phyloP scores from a whole-genome alignment of 2,888 invertebrate genomes.

The Mythimna vitellina region DNA sequence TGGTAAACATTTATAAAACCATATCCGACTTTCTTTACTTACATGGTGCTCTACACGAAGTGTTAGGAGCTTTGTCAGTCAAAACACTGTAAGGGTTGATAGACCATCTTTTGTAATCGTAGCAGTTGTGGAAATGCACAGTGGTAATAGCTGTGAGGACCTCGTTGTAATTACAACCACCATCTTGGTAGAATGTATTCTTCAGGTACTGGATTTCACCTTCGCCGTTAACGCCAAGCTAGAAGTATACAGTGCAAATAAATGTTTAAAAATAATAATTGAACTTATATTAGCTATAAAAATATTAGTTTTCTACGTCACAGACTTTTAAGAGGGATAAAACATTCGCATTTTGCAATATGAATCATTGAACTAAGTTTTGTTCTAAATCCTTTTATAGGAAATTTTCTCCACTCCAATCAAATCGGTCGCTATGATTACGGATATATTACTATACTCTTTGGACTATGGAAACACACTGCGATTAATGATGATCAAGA shows the following conservation, averaged over 20 bases:
- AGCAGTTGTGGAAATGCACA: slow-evolving; percentile 76
- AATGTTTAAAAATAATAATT: background rate
- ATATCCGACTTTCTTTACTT: slow-evolving; percentile 19
- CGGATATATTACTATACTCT: too few species aligned
- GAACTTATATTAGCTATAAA: background rate
- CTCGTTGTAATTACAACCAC: slow-evolving; percentile 87
- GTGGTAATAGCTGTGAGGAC: slow-evolving; percentile 46
- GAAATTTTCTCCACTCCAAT: background rate
- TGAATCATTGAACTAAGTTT: background rate
- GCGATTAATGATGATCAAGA: background rate
- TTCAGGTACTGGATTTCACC: slow-evolving; percentile 92
- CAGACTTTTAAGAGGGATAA: background rate
- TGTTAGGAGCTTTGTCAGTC: slow-evolving; percentile 92
- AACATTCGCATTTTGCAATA: background rate
- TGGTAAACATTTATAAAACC: too few species aligned
- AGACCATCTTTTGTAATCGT: slow-evolving; percentile 90
- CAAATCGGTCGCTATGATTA: background rate
- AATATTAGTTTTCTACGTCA: too few species aligned
- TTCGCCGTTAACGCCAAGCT: slow-evolving; percentile 87
- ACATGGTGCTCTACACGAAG: slow-evolving; percentile 92
- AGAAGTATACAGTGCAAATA: background rate
- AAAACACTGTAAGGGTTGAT: slow-evolving; percentile 82
- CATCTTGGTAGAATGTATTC: slow-evolving; percentile 85
- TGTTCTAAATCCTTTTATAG: background rate
- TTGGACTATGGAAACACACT: background rate